phyloP scores from a whole-genome alignment of 1,140 invertebrate genomes.

The Atta colombica region DNA sequence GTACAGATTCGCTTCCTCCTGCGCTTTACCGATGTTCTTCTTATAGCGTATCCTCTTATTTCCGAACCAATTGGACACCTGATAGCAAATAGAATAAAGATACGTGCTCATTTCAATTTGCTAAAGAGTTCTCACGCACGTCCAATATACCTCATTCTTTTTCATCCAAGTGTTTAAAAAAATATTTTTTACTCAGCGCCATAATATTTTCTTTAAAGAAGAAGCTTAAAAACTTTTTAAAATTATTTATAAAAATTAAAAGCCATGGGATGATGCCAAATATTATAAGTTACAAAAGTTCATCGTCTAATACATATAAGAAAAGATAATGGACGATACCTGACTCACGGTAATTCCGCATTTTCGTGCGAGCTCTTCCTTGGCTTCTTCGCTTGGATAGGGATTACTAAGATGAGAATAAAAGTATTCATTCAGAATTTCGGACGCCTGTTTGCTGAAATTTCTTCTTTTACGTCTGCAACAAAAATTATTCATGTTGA shows the following conservation, averaged over 20 bases:
- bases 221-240: background rate
- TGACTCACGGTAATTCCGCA: conserved; percentile 99
- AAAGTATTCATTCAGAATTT: conserved; percentile 99
- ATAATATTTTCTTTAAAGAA: background rate
- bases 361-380: conserved; percentile 99
- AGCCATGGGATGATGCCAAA: background rate
- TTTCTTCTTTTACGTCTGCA: conserved; percentile 98
- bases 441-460: conserved; percentile 99
- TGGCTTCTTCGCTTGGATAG: conserved; percentile 99
- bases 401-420: conserved; percentile 99
- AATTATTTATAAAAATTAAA: conserved; percentile 40
- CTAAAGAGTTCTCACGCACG: background rate
- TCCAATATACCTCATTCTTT: background rate
- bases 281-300: conserved; percentile 32
- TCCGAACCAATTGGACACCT: conserved; percentile 99
- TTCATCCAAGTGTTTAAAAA: background rate
- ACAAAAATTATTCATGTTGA: conserved; percentile 15
- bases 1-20: conserved; percentile 99
- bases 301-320: background rate
- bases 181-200: background rate
- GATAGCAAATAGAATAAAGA: background rate
- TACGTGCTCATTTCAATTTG: conserved; percentile 20
- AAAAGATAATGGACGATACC: conserved; percentile 85
- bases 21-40: conserved; percentile 99
- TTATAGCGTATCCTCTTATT: conserved; percentile 99